Evolutionary conservation across 2,797 vertebrate species (phyloP).

Genomic region (Pangasius larnaudii): DNA sequence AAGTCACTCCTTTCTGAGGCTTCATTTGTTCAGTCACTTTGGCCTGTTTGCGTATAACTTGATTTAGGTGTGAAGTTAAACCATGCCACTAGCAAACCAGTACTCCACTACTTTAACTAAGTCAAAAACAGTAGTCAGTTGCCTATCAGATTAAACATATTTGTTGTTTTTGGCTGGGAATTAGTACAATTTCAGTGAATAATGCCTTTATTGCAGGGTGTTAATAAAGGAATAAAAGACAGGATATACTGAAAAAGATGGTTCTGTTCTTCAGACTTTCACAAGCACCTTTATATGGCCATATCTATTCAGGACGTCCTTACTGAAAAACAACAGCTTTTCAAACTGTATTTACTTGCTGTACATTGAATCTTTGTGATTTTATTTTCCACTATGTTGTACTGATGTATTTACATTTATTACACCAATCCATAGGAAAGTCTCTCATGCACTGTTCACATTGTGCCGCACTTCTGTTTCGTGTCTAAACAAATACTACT

Average conservation of each 20-base stretch:
- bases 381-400: constrained; percentile 64
- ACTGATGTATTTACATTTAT: constrained; percentile 60
- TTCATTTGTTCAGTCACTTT: constrained; percentile 16
- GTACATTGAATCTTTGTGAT: constrained; percentile 54
- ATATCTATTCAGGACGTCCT: constrained; percentile 17
- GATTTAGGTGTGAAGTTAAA: constrained; percentile 2
- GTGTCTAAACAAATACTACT: constrained; percentile 55
- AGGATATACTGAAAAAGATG: background rate
- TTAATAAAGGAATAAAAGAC: background rate
- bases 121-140: background rate
- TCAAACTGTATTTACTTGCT: constrained; percentile 26
- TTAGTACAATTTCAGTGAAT: background rate
- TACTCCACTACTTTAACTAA: background rate
- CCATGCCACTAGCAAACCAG: background rate
- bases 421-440: constrained; percentile 44
- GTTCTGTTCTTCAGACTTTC: constrained; percentile 16
- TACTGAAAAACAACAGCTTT: constrained; percentile 3
- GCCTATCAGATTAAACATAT: background rate
- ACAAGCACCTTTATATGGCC: constrained; percentile 12
- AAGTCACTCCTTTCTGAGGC: constrained; percentile 3
- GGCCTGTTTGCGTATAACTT: constrained; percentile 8
- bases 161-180: background rate
- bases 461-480: constrained; percentile 64
- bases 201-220: background rate
- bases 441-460: constrained; percentile 57